A percentile compares a stretch with the other conserved stretches of the same genome.
Conservation (phyloP, 1,140 invertebrate species). For the Heliconius melpomene region DNA sequence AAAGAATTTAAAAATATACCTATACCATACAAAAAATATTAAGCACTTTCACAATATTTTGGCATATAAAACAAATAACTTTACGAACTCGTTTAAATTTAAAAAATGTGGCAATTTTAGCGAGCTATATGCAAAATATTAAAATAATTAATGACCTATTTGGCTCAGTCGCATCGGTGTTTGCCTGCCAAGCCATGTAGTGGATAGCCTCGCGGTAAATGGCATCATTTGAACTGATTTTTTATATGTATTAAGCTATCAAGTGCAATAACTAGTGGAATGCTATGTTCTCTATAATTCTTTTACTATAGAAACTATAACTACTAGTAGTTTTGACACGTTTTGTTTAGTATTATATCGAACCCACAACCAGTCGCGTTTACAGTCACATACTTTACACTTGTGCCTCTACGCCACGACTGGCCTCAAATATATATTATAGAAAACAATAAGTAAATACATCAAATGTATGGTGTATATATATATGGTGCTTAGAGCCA, state of each 20-base stretch:
- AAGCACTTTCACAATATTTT: not conserved
- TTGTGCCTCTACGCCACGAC: too few species aligned
- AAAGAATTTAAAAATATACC: not conserved
- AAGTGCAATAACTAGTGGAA: not conserved
- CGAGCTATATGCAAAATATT: conserved; percentile 44
- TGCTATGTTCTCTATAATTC: too few species aligned
- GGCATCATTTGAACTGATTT: conserved; percentile 22
- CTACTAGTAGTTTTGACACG: too few species aligned
- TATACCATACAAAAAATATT: not conserved
- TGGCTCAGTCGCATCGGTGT: conserved; percentile 42
- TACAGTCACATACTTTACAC: too few species aligned
- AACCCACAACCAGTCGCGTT: too few species aligned
- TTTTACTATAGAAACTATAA: too few species aligned
- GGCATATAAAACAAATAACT: conserved; percentile 13
- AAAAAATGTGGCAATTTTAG: conserved; percentile 29
- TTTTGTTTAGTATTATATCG: too few species aligned
- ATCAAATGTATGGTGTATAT: not conserved
- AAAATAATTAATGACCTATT: conserved; percentile 52
- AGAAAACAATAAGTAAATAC: not conserved
- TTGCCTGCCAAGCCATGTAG: conserved; percentile 42
- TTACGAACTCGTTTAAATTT: conserved; percentile 20
- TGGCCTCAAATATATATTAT: too few species aligned
- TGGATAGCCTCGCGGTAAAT: conserved; percentile 22
- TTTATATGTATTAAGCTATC: conserved; percentile 10
- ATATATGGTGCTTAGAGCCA: not conserved